Percentiles rank a stretch among this genome's conserved stretches.
Evolutionary conservation across 2,113 vertebrate genomes (phyloP).

Genomic region (Hyaena hyaena): DNA sequence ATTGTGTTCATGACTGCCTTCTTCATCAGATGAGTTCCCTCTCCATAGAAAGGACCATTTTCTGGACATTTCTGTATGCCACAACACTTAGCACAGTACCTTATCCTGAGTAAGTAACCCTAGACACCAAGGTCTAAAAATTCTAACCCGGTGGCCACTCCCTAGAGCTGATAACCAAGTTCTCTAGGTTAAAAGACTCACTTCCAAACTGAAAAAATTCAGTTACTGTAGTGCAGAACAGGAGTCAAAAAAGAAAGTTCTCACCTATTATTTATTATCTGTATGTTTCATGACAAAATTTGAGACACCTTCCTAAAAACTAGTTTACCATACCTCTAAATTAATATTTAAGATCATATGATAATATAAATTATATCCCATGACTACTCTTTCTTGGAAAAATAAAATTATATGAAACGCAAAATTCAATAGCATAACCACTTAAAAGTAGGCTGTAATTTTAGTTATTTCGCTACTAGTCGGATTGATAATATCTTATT

Average conservation of each 20-base stretch:
- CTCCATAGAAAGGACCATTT: background rate
- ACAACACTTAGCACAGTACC: background rate
- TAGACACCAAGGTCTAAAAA: background rate
- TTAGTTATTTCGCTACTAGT: background rate
- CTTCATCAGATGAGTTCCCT: background rate
- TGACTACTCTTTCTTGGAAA: background rate
- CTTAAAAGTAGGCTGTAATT: background rate
- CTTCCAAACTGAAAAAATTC: background rate
- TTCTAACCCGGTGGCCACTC: background rate
- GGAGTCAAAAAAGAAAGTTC: background rate
- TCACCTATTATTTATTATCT: background rate
- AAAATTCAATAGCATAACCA: background rate
- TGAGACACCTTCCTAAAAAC: background rate
- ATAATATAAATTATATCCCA: background rate
- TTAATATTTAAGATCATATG: background rate
- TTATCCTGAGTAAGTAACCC: background rate
- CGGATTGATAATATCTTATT: background rate
- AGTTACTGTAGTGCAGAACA: background rate
- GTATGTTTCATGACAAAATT: background rate
- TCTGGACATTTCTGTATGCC: background rate
- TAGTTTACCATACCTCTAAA: background rate
- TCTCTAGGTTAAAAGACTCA: background rate
- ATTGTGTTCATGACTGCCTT: background rate
- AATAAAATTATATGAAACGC: background rate
- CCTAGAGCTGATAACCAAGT: background rate